Evolutionary conservation across 2,113 vertebrate species (phyloP), one percentile per base, ranked within the genome.

Genomic region (Eretmochelys imbricata): DNA sequence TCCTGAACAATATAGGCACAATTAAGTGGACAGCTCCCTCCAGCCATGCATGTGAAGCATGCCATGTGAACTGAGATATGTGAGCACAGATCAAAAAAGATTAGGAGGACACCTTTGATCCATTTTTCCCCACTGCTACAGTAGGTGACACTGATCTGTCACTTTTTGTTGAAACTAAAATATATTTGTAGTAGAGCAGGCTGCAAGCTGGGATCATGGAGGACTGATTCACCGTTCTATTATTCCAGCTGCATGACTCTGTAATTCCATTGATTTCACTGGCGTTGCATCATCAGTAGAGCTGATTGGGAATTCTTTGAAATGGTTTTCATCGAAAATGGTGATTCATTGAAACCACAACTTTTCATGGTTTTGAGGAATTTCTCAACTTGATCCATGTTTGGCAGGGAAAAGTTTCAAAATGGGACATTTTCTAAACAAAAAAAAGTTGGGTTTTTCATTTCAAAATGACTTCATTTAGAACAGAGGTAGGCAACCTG

Each of bases 1-100:
- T 95, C 54, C 50, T 19, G 65, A 95, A 96, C 57, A 93, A 84
- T 92, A 91, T 92, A 88, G 92, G 22, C 83, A 92, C 72, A 82
- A 95, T 24, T 75, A 0, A 48, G 62, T 85, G 87, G 85, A 80
- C 25, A 12, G 85, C 86, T 22, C 75, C 94, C 85, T 95, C 80
- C 91, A 89, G 94, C 78, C 83, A 95, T 27, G 16, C 25, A 46
- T 82, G 80, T 1, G 1, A 93, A 93, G 48, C 16, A 19, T 0
- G 3, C 14, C 42, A 87, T 1, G 0, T 49, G 90, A 87, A 6
- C 88, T 6, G 83, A 94, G 80, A n/a, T 4, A 75, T 35, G 38
- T 54, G 69, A 93, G 65, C 88, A 93, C 12, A 75, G 79, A 88
- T 86, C 96, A 91, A 65, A 95, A 84, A 62, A 89, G 57, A 91